Evolutionary conservation across 2,797 vertebrate species (phyloP), one percentile per base, ranked within the genome.

Genomic region (Poeciliopsis presidionis): DNA sequence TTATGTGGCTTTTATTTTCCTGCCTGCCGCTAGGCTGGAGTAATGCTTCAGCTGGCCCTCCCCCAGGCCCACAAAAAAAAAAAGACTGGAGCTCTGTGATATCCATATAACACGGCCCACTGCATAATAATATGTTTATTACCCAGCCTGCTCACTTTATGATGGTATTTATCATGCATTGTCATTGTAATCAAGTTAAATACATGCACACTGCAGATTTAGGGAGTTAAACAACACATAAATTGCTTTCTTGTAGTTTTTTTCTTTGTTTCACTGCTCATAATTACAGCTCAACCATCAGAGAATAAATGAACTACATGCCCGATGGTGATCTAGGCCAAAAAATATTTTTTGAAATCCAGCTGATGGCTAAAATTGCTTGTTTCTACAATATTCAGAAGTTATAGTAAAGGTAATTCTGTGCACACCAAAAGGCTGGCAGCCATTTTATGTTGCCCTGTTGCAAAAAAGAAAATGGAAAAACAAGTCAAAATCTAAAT

Each of bases 1-100:
- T 90, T 90, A 89, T 94, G 90, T 92, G 90, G 89, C 77, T 91
- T 86, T 89, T 92, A 88, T 91, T 91, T 88, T 87, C 87, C 80
- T 88, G 78, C 79, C 84, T 86, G 86, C 81, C 91, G 7, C 91
- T 89, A 91, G 93, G 80, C 84, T 84, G 90, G 76, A 88, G 86
- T 86, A 72, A 53, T 41, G 76, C 71, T 85, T 75, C 82, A 79
- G 71, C 74, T 72, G 86, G 74, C 78, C 88, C 89, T 87, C 90
- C 90, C 86, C 81, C 86, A 84, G 82, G 63, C 74, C 76, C n/a
- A 49, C 4, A 65, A 49, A 73, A 73, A 18, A 73, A 18, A 49
- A 45, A 13, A 70, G 75, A 55, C 71, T 30, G 28, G 46, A 69
- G 75, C 80, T 67, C 61, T 69, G 1, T 57, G n/a, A 75, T 69